These are phyloP conservation scores for Catocala sponsa DNA, from an alignment of 2,888 invertebrate genomes.

Conservation along the genomic window DNA sequence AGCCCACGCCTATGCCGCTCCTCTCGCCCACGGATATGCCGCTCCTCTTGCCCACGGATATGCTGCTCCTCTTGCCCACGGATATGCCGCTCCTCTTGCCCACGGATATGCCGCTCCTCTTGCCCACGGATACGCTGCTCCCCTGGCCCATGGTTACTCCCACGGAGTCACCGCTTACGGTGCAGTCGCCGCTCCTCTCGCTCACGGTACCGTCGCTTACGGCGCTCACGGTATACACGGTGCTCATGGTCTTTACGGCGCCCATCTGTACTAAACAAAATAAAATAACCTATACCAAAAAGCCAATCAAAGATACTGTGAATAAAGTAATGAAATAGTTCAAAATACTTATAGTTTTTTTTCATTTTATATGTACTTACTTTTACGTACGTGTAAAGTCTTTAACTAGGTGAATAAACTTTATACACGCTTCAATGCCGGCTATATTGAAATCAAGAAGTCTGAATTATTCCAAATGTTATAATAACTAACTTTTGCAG, in stretches of 20 bases:
- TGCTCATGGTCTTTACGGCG: slow-evolving; percentile 30
- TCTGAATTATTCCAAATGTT: no score
- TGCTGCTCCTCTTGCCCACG: slow-evolving; percentile 45
- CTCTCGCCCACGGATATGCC: slow-evolving; percentile 37
- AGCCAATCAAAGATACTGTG: slow-evolving; percentile 40
- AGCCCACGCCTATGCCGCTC: slow-evolving; percentile 45
- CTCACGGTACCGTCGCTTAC: slow-evolving; percentile 51
- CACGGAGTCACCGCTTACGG: slow-evolving; percentile 45
- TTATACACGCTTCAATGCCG: no score
- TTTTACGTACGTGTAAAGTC: no score
- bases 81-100: slow-evolving; percentile 45
- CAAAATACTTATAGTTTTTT: not conserved
- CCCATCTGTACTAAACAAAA: slow-evolving; percentile 44
- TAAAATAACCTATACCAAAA: not conserved
- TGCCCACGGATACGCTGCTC: slow-evolving; percentile 51
- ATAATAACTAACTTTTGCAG: no score
- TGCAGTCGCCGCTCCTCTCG: slow-evolving; percentile 66
- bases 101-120: slow-evolving; percentile 39
- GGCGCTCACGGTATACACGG: slow-evolving; percentile 51
- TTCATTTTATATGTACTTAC: not conserved
- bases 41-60: slow-evolving; percentile 36
- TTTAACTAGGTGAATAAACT: no score
- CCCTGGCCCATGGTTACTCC: slow-evolving; percentile 34
- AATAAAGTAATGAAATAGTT: slow-evolving; percentile 39
- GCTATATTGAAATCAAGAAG: no score